These are phyloP conservation scores for Ursus arctos DNA, from an alignment of 2,113 vertebrate genomes.

Conservation along the genomic window DNA sequence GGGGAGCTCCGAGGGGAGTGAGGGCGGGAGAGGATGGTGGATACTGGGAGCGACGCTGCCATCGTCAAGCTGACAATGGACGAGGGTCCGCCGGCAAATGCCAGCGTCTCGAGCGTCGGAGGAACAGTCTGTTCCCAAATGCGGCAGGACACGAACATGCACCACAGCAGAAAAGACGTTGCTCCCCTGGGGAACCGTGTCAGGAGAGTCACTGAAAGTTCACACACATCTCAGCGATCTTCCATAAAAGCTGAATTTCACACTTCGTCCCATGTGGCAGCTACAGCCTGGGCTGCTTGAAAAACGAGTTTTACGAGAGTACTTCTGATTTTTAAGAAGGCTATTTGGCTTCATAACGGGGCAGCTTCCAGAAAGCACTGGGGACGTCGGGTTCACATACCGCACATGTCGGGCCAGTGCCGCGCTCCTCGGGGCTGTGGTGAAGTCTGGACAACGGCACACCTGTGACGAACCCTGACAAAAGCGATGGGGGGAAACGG, in stretches of 20 bases:
- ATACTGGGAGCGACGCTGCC: constrained; percentile 17
- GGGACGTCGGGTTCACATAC: neutral
- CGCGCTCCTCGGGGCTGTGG: neutral
- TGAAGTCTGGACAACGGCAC: neutral
- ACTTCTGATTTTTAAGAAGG: constrained; percentile 80
- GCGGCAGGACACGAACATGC: neutral
- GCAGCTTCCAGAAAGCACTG: constrained; percentile 66
- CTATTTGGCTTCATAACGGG: constrained; percentile 45
- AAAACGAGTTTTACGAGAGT: constrained; percentile 81
- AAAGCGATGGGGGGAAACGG: neutral
- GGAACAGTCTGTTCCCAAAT: constrained; percentile 63
- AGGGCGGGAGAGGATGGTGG: neutral
- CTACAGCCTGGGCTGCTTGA: constrained; percentile 69
- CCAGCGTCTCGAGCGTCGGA: constrained; percentile 24
- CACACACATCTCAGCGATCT: constrained; percentile 73
- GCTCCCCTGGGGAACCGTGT: constrained; percentile 73
- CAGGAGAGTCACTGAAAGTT: constrained; percentile 81
- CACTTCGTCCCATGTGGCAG: constrained; percentile 76
- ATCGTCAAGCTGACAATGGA: constrained; percentile 37
- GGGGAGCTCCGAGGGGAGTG: neutral
- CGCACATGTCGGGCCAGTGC: neutral
- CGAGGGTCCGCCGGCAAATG: constrained; percentile 61
- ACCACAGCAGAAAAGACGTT: constrained; percentile 58
- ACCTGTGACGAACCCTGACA: neutral
- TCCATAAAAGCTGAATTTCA: constrained; percentile 83